A percentile compares a stretch with the other conserved stretches of the same genome.
Evolutionary conservation across 1,140 invertebrate genomes (phyloP).

Genomic region (Sycophila sp.): DNA sequence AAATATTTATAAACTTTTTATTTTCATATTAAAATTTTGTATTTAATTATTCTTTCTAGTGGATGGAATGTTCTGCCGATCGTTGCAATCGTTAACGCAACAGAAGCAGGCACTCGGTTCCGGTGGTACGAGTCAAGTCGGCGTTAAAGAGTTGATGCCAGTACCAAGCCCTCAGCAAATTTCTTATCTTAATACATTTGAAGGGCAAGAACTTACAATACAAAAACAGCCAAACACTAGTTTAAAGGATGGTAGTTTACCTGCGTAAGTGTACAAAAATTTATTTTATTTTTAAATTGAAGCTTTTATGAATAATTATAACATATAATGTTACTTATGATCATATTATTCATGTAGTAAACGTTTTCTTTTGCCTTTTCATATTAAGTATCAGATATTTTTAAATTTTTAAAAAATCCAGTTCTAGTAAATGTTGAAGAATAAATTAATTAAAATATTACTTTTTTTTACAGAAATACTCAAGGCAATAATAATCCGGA

Average conservation of each 20-base stretch:
- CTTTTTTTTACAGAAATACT: constrained; percentile 49
- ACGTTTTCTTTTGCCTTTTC: neutral
- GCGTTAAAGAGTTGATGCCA: constrained; percentile 88
- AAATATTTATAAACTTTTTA: neutral
- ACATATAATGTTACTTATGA: neutral
- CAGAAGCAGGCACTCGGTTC: constrained; percentile 72
- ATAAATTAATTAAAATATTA: neutral
- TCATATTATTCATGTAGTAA: neutral
- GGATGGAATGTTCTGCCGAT: constrained; percentile 83
- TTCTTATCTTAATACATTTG: constrained; percentile 93
- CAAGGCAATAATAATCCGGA: constrained; percentile 51
- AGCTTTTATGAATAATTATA: constrained; percentile 6
- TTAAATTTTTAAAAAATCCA: too few species aligned
- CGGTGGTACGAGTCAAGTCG: constrained; percentile 54
- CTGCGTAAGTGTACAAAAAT: constrained; percentile 66
- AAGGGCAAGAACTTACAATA: constrained; percentile 95
- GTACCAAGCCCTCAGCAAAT: constrained; percentile 96
- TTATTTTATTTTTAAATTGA: constrained; percentile 34
- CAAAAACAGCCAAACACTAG: constrained; percentile 95
- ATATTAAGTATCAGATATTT: too few species aligned
- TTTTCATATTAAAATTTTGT: neutral
- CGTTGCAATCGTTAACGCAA: constrained; percentile 81
- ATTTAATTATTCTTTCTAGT: constrained; percentile 62
- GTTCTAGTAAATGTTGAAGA: too few species aligned
- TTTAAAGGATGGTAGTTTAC: constrained; percentile 76